Conservation (phyloP, 2,113 vertebrate genomes). For the Daubentonia madagascariensis region DNA sequence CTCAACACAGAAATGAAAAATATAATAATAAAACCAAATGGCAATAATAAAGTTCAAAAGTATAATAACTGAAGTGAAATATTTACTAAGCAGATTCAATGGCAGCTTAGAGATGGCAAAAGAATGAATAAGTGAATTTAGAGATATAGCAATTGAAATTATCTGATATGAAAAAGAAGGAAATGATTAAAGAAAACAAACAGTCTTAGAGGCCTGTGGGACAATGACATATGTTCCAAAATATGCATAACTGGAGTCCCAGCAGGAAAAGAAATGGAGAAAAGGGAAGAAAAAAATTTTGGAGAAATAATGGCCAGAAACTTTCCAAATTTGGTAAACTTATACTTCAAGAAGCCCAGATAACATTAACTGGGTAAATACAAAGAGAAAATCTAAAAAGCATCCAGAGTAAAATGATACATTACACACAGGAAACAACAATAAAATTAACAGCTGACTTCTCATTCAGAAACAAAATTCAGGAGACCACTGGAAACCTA, state of each 20-base stretch:
- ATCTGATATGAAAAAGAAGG: not conserved
- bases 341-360: not conserved
- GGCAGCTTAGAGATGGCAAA: not conserved
- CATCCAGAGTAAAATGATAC: not conserved
- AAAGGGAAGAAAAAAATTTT: not conserved
- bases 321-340: not conserved
- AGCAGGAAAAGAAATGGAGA: not conserved
- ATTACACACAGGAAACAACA: not conserved
- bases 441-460: not conserved
- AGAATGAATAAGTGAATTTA: not conserved
- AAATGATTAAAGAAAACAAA: not conserved
- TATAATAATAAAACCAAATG: not conserved
- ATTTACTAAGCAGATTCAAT: not conserved
- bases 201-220: not conserved
- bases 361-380: not conserved
- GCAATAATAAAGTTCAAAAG: not conserved
- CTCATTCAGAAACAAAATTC: conserved; percentile 15
- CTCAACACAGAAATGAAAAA: not conserved
- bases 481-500: not conserved
- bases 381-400: not conserved
- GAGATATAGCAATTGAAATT: not conserved
- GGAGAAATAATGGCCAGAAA: not conserved
- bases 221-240: not conserved
- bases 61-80: not conserved
- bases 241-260: not conserved